phyloP scores from a whole-genome alignment of 2,113 vertebrate species.

The Cepphus grylle region DNA sequence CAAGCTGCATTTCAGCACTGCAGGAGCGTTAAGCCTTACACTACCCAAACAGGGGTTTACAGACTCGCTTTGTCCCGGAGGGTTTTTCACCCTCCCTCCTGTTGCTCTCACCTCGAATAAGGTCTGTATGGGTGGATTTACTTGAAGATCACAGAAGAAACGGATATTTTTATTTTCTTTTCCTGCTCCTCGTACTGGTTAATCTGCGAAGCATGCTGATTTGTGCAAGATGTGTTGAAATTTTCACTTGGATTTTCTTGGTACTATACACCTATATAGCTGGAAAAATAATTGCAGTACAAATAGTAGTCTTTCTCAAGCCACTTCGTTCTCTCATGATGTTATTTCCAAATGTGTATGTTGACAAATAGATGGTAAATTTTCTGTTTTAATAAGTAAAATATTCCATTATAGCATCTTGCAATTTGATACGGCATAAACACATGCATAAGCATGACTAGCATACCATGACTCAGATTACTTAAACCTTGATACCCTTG shows the following conservation, averaged over 20 bases:
- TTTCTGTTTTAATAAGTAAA: background rate
- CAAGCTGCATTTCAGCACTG: background rate
- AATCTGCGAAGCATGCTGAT: background rate
- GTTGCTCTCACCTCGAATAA: background rate
- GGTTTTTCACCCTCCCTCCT: background rate
- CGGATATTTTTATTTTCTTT: background rate
- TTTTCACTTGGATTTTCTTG: background rate
- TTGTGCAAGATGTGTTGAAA: background rate
- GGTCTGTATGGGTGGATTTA: background rate
- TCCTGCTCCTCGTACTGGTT: background rate
- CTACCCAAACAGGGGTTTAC: background rate
- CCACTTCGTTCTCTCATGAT: background rate
- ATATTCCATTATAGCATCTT: background rate
- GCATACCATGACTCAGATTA: background rate
- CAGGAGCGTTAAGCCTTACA: background rate
- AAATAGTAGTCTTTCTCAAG: background rate
- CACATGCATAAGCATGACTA: background rate
- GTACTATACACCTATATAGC: background rate
- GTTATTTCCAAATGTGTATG: background rate
- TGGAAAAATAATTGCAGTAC: background rate
- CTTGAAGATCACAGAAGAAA: background rate
- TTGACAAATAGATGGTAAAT: background rate
- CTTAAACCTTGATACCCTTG: background rate
- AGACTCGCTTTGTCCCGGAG: background rate
- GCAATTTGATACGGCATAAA: background rate